Base-by-base conservation (phyloP, 1,140 invertebrate genomes). In the Orchesella cincta region DNA sequence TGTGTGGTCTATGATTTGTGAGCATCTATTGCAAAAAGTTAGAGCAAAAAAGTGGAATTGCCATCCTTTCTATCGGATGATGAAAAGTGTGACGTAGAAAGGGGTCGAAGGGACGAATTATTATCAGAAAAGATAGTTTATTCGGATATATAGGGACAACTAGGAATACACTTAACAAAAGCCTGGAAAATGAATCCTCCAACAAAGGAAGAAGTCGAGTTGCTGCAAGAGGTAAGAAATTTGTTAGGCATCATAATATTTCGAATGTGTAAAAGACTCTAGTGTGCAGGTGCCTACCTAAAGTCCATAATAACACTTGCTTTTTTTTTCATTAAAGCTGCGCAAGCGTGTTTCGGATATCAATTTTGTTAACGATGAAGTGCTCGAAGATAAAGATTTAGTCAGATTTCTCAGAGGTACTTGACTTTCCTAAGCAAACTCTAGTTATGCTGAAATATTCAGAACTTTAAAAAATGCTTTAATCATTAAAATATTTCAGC, bases 401-500 rank as follows among this genome's bases (percentile, higher is more conserved):
- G 62, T 67, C 3, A 67, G 62, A 33, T 67, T 67, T 31, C 28
- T 67, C 31, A 2, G 62, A 12, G 62, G 62, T 67, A 33, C 5
- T 5, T 46, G 39, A 46, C 39, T 5, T 46, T 46, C n/a, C n/a
- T n/a, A n/a, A n/a, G n/a, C n/a, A n/a, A 73, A 36, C 71, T 74
- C 46, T 74, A 54, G 73, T 51, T 57, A 87, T 90, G 74, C 87
- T 93, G 26, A 12, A 23, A 28, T 29, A 71, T 71, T n/a, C 28
- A 54, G 70, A 31, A 75, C n/a, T n/a, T n/a, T n/a, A 39, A 77
- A 39, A 57, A 54, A 75, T 67, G 8, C 39, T 46, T 8, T 20
- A 46, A 46, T 46, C 39, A 46, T 12, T 46, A 12, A 46, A 46
- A 46, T 20, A 46, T n/a, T 91, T 81, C 85, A 95, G 94, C 94